Base-by-base conservation (phyloP, 2,888 invertebrate species). In the Drosophila cracens region DNA sequence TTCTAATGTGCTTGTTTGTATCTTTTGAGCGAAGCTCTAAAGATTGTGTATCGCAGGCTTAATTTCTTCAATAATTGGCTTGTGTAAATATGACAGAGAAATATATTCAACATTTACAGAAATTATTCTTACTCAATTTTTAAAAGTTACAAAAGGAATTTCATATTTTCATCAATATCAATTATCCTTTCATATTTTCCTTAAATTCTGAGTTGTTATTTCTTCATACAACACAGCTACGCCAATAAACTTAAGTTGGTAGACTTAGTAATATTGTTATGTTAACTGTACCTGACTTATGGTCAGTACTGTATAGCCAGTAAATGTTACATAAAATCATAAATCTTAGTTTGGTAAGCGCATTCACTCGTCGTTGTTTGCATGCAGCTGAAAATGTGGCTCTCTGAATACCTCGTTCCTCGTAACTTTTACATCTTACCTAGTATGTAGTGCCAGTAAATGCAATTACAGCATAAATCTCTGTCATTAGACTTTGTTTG, bases 401-500 rank as follows among this genome's bases (percentile, higher is more conserved):
- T 48, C 36, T 31, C 51, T 58, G 49, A 40, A 40, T 43, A 34
- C 49, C 58, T 49, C 36, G 43, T 33, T n/a, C 29, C n/a, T 16
- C 29, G 34, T 25, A 43, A 49, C 70, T 49, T 48, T 33, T 38
- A n/a, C 29, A 29, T 40, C 29, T 63, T n/a, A 53, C 49, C 46
- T 49, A 33, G 66, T 65, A 16, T n/a, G 48, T 58, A 58, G 65
- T 53, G 52, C 66, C 61, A 84, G 82, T 77, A 82, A 84, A 89
- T 85, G 84, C 88, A 85, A 85, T 85, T 85, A 85, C 80, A 85
- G 80, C 86, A 85, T 85, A 85, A 85, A 85, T 85, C 85, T 82
- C 86, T 89, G 90, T 89, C 86, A 85, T 85, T 85, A 85, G 85
- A 89, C 85, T 85, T 82, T 89, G 88, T 89, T 87, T 85, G 85